These are phyloP conservation scores for Lipotes vexillifer DNA, from an alignment of 2,113 vertebrate species.

Conservation along the genomic window DNA sequence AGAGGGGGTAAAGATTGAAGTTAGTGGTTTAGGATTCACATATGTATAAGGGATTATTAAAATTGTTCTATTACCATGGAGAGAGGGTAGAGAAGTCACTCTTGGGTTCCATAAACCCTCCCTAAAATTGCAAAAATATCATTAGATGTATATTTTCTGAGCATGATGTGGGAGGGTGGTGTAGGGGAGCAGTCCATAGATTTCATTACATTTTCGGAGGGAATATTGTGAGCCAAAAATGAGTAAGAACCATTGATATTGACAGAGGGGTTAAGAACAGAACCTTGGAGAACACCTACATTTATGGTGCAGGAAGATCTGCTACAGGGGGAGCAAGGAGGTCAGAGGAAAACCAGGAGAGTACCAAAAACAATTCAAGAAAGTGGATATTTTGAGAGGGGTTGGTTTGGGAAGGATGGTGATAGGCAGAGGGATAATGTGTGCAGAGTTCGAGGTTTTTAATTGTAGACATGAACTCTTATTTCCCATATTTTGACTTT, in stretches of 20 bases:
- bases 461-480: background rate
- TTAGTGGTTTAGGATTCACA: background rate
- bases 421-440: background rate
- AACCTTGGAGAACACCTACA: background rate
- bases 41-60: background rate
- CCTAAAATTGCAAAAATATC: background rate
- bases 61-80: background rate
- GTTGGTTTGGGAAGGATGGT: background rate
- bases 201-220: constrained; percentile 19
- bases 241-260: background rate
- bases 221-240: background rate
- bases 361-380: background rate
- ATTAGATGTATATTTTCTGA: background rate
- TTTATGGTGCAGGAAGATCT: background rate
- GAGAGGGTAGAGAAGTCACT: background rate
- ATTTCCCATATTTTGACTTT: background rate
- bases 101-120: background rate
- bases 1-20: background rate
- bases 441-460: background rate
- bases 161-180: background rate
- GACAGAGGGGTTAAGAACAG: background rate
- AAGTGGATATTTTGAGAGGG: background rate
- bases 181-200: background rate
- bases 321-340: background rate
- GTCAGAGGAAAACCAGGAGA: background rate